These are phyloP conservation scores for Benthosema pterotum DNA, from an alignment of 2,797 vertebrate genomes.

Conservation along the genomic window DNA sequence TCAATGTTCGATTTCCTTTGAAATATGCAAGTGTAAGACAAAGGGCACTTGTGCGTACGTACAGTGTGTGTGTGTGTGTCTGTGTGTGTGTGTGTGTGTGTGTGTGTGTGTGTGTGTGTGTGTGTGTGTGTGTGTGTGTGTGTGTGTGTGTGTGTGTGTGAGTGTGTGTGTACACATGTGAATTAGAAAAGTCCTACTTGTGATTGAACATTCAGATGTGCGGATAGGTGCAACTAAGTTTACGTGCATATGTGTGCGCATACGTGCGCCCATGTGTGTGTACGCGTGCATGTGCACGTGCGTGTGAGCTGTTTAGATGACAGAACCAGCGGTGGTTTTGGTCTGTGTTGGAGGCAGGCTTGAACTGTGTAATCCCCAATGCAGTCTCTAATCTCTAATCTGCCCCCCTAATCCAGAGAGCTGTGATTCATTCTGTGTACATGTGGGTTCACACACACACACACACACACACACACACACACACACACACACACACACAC, in stretches of 20 bases:
- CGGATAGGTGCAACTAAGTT: background rate
- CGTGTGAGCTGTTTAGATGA: slow-evolving; percentile 47
- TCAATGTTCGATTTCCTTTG: no score
- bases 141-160: background rate
- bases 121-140: no score
- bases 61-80: background rate
- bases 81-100: background rate
- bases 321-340: slow-evolving; percentile 50
- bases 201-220: background rate
- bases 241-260: no score
- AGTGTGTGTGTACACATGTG: background rate
- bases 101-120: background rate
- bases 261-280: slow-evolving; percentile 16
- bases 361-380: slow-evolving; percentile 72
- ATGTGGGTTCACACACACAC: background rate
- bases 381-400: slow-evolving; percentile 82
- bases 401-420: slow-evolving; percentile 74
- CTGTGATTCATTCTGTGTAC: slow-evolving; percentile 38
- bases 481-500: background rate
- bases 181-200: slow-evolving; percentile 3
- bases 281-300: slow-evolving; percentile 3
- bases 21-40: no score
- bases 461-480: background rate
- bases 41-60: no score
- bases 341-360: slow-evolving; percentile 61